These are phyloP conservation scores for Callyntrura sp. DNA, from an alignment of 2,888 invertebrate genomes.

Conservation along the genomic window DNA sequence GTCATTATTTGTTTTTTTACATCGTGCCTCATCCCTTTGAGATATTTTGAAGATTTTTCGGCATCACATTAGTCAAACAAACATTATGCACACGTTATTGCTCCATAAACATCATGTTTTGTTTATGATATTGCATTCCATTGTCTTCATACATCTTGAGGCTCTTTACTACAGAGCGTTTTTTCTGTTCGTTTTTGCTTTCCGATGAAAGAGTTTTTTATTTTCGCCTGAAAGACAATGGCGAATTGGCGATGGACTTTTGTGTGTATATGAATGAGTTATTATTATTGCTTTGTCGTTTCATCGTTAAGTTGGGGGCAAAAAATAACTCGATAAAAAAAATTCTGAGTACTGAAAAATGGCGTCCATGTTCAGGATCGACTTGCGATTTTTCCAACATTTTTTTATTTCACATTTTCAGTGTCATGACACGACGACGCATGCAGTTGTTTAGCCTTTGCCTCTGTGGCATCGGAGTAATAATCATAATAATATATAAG, in stretches of 20 bases:
- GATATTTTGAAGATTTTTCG: slow-evolving; percentile 53
- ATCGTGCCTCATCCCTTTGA: background rate
- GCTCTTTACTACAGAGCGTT: slow-evolving; percentile 24
- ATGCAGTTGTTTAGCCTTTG: slow-evolving; percentile 36
- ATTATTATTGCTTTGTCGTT: slow-evolving; percentile 27
- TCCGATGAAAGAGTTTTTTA: slow-evolving; percentile 39
- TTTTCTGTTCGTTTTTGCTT: background rate
- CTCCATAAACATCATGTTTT: slow-evolving; percentile 21
- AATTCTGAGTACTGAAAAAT: slow-evolving; percentile 20
- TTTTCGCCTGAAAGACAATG: slow-evolving; percentile 29
- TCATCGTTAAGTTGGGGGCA: slow-evolving; percentile 2
- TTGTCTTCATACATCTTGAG: slow-evolving; percentile 31
- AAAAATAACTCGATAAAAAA: slow-evolving; percentile 34
- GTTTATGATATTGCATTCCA: slow-evolving; percentile 50
- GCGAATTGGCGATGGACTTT: slow-evolving; percentile 42
- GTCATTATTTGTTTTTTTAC: slow-evolving; percentile 38
- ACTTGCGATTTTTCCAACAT: slow-evolving; percentile 18
- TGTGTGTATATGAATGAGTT: slow-evolving; percentile 24
- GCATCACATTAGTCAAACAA: slow-evolving; percentile 42
- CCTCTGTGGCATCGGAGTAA: background rate
- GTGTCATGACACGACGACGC: slow-evolving; percentile 62
- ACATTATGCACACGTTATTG: slow-evolving; percentile 27
- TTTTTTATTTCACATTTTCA: slow-evolving; percentile 52
- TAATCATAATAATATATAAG: slow-evolving; percentile 43
- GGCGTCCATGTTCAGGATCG: slow-evolving; percentile 10